These are phyloP conservation scores for Fratercula arctica DNA, from an alignment of 2,797 vertebrate genomes.

Conservation along the genomic window DNA sequence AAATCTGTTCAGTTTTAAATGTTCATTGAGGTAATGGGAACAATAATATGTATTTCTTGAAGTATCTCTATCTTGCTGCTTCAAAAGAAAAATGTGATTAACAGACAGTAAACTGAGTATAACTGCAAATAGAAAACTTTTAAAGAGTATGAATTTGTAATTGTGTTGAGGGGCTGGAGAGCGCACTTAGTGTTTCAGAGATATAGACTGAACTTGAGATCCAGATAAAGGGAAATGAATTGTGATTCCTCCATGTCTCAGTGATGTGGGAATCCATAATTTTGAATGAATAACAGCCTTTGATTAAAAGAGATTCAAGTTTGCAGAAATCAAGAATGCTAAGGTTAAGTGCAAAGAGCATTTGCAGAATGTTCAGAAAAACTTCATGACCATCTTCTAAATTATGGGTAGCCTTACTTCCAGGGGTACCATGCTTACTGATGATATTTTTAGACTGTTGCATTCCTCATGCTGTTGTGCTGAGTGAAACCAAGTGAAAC, in stretches of 20 bases:
- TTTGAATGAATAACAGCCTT: neutral
- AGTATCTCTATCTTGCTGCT: neutral
- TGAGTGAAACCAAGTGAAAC: neutral
- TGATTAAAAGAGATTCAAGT: neutral
- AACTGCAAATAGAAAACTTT: neutral
- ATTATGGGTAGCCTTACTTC: neutral
- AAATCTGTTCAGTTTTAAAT: neutral
- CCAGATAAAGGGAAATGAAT: neutral
- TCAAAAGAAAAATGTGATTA: neutral
- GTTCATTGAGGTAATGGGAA: neutral
- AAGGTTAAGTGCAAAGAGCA: neutral
- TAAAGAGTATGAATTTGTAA: neutral
- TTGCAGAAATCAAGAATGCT: neutral
- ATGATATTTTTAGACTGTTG: neutral
- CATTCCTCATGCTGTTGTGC: neutral
- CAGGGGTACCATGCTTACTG: neutral
- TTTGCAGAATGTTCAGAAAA: neutral
- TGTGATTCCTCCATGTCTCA: neutral
- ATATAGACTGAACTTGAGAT: neutral
- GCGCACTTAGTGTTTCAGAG: accelerated
- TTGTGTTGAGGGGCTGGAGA: neutral
- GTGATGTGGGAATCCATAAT: neutral
- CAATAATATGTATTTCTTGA: neutral
- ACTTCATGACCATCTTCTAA: neutral
- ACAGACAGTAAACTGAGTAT: neutral